These are phyloP conservation scores for Dromococcyx pavoninus DNA, from an alignment of 2,797 vertebrate genomes.

Conservation along the genomic window DNA sequence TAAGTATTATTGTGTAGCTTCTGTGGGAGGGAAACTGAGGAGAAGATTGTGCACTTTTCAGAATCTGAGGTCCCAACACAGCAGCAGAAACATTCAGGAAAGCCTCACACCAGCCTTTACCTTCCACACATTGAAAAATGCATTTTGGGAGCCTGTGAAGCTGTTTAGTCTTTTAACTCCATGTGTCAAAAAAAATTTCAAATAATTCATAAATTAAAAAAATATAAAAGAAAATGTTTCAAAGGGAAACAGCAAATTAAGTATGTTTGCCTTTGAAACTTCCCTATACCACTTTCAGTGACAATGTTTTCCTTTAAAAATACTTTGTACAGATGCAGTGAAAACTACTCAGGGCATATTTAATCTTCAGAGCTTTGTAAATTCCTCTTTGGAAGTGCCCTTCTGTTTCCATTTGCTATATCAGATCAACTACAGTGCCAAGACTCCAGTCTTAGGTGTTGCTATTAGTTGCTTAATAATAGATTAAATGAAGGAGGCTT, in stretches of 20 bases:
- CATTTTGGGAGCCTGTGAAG: background rate
- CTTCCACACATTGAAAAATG: background rate
- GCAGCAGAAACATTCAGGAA: background rate
- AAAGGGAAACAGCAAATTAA: background rate
- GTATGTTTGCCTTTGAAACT: background rate
- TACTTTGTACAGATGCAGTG: background rate
- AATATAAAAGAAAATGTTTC: background rate
- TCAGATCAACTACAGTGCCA: background rate
- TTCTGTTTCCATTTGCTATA: background rate
- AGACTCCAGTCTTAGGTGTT: background rate
- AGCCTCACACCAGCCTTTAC: background rate
- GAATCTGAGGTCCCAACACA: background rate
- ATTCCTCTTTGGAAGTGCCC: background rate
- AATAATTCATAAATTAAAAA: background rate
- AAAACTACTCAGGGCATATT: background rate
- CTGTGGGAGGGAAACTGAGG: background rate
- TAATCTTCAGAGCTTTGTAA: background rate
- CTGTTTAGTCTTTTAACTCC: background rate
- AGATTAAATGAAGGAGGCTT: background rate
- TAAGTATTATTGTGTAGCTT: background rate
- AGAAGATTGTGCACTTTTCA: background rate
- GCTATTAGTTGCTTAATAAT: background rate
- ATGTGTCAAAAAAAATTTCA: background rate
- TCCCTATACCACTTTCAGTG: background rate
- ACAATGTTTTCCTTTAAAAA: background rate